Evolutionary conservation across 2,113 vertebrate genomes (phyloP).

Genomic region (Paralichthys olivaceus): DNA sequence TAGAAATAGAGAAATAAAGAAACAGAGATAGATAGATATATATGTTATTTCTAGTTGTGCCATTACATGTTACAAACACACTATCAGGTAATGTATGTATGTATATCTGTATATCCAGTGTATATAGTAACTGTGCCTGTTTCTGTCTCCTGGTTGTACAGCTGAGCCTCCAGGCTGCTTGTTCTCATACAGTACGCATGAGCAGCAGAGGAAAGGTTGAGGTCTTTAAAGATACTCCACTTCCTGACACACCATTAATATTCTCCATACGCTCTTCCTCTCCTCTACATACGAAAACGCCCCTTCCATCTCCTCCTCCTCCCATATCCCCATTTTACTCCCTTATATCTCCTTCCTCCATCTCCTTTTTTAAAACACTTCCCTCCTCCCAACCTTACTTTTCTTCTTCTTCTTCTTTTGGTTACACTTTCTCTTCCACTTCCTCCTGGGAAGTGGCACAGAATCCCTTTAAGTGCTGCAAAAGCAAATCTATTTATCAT

Average conservation of each 20-base stretch:
- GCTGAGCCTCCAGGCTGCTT: conserved; percentile 40
- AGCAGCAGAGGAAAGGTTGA: conserved; percentile 62
- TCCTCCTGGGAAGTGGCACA: conserved; percentile 80
- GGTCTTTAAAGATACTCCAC: conserved; percentile 74
- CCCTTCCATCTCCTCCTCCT: conserved; percentile 19
- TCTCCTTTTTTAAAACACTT: conserved; percentile 15
- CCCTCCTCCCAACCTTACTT: conserved; percentile 42
- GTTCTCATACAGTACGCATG: conserved; percentile 40
- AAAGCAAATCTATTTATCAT: conserved; percentile 81
- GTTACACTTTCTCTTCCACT: conserved; percentile 36
- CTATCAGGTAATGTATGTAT: conserved; percentile 8
- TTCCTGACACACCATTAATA: conserved; percentile 80
- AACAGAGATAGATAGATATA: not conserved
- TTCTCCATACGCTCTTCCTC: conserved; percentile 71
- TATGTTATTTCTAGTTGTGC: not conserved
- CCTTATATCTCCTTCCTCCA: conserved; percentile 57
- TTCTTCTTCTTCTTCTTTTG: conserved; percentile 47
- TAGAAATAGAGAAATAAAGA: not conserved
- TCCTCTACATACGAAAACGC: conserved; percentile 28
- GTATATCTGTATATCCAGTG: too few species aligned
- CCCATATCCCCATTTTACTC: conserved; percentile 42
- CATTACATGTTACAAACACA: not conserved
- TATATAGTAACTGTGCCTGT: too few species aligned
- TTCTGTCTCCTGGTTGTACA: conserved; percentile 31
- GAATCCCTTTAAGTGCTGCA: conserved; percentile 79